These are phyloP conservation scores for Autographa gamma DNA, from an alignment of 2,888 invertebrate species.

Conservation along the genomic window DNA sequence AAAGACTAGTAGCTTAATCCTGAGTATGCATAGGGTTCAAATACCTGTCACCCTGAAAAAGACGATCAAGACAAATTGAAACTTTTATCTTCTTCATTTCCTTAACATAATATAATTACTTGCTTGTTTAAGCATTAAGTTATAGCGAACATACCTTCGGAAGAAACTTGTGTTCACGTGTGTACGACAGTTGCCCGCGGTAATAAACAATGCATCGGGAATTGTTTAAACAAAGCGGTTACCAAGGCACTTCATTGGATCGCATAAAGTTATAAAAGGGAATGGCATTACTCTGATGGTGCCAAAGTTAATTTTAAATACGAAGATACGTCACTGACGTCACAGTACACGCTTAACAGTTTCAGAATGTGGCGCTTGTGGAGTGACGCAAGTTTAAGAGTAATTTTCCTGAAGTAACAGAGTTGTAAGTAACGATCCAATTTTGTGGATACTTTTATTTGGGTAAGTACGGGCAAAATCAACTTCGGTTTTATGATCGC, in stretches of 20 bases:
- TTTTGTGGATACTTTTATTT: slow-evolving; percentile 33
- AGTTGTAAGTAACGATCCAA: slow-evolving; percentile 19
- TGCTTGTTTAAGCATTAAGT: not conserved
- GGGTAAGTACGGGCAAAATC: slow-evolving; percentile 27
- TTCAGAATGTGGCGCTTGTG: not conserved
- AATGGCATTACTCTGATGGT: not conserved
- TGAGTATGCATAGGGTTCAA: not conserved
- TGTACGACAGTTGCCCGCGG: not conserved
- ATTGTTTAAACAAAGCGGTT: not conserved
- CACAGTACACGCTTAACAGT: not conserved
- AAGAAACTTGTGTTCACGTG: not conserved
- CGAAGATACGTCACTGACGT: slow-evolving; percentile 1
- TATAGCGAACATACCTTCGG: not conserved
- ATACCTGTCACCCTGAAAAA: not conserved
- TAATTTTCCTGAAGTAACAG: slow-evolving; percentile 26
- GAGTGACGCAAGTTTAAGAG: not conserved
- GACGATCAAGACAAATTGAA: not conserved
- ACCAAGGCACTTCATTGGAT: not conserved
- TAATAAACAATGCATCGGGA: not conserved
- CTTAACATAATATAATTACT: not conserved
- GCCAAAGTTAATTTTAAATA: slow-evolving; percentile 6
- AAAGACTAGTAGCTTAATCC: not conserved
- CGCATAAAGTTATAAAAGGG: not conserved
- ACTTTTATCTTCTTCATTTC: not conserved
- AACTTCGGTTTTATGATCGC: slow-evolving; percentile 36